Base-by-base conservation (phyloP, 1,140 invertebrate genomes). In the Lepidurus arcticus region DNA sequence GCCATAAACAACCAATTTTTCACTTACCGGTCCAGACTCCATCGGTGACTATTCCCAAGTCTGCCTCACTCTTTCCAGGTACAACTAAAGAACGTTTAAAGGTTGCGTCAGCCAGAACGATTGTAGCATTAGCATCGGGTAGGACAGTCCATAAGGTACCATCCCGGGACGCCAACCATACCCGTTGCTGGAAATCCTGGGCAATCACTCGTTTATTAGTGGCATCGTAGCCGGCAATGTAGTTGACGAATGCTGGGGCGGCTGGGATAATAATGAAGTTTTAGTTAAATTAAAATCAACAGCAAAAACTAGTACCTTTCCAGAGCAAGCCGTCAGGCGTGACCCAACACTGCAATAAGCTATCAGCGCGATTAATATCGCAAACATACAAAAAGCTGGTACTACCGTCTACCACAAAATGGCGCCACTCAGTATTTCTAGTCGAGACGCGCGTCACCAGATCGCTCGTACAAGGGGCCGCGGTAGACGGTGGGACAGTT, bases 381-480 rank as follows among this genome's bases (percentile, higher is more conserved):
- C 53, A 65, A 65, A 65, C 53, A 16, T 65, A 65, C 53, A 65
- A 13, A 5, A 65, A 65, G 9, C 21, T 65, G 53, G 53, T 65
- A 65, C 53, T 65, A 16, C 8, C 53, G n/a, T 65, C 53, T 65
- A 65, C 53, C 16, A 65, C 53, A 65, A 65, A 65, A 65, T 65
- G 53, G 13, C 53, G 53, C 53, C 53, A 65, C 16, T 65, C 53
- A 0, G 16, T 65, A 13, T 13, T 7, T 0, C 6, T n/a, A 16
- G 16, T 65, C n/a, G 53, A 65, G 21, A 11, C 13, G 8, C 53
- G 53, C 8, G 53, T 65, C 16, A 13, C 16, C 53, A 65, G 53
- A 21, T 65, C 53, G 21, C 16, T 21, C 16, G 53, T 65, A 3
- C 53, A 65, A 21, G 53, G 6, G 21, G 9, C 53, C 7, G 8